Percentiles rank a stretch among this genome's conserved stretches.
phyloP scores from a whole-genome alignment of 2,113 vertebrate genomes.

The Sprattus sprattus region DNA sequence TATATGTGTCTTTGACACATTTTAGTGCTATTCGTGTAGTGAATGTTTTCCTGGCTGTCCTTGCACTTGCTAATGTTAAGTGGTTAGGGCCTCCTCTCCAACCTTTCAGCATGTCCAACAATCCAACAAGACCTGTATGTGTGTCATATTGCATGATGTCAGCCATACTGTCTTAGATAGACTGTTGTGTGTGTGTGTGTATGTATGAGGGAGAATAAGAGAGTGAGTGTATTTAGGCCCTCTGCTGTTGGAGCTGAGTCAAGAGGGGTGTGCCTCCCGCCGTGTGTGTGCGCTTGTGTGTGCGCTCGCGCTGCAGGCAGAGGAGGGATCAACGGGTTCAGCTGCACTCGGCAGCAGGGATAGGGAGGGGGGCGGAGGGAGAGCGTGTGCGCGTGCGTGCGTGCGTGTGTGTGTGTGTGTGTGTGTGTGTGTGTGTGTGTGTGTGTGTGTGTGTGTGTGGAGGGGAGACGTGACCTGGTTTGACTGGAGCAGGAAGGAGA shows the following conservation, averaged over 20 bases:
- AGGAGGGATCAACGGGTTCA: constrained; percentile 50
- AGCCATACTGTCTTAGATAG: background rate
- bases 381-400: too few relatives aligned
- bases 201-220: background rate
- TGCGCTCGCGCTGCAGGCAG: constrained; percentile 35
- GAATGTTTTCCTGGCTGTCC: background rate
- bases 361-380: constrained; percentile 11
- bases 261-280: constrained; percentile 16
- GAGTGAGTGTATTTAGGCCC: background rate
- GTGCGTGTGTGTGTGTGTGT: background rate
- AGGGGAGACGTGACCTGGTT: constrained; percentile 51
- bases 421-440: background rate
- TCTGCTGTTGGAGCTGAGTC: constrained; percentile 27
- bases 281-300: constrained; percentile 20
- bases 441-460: background rate
- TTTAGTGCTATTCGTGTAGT: background rate
- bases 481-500: constrained; percentile 49
- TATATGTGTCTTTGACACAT: background rate
- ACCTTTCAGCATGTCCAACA: background rate
- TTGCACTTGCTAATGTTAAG: background rate
- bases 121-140: background rate
- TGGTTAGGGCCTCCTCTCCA: background rate
- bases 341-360: constrained; percentile 39
- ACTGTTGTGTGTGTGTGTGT: background rate
- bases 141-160: background rate